Evolutionary conservation across 2,888 invertebrate species (phyloP).

Genomic region (Antitype chi): DNA sequence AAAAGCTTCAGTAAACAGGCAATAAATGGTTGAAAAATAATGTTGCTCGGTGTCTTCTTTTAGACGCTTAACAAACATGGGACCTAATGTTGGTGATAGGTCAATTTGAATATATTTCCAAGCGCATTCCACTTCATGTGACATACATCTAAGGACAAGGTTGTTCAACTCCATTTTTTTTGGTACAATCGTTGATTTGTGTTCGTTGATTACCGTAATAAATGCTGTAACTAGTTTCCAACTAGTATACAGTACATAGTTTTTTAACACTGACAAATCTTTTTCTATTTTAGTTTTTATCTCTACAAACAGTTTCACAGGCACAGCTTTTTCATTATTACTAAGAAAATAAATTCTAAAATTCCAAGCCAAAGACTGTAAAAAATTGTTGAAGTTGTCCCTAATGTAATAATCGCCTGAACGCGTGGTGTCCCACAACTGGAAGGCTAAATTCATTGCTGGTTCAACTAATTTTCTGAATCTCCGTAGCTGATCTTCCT

Average conservation of each 20-base stretch:
- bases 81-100: background rate
- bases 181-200: conserved; percentile 11
- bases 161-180: background rate
- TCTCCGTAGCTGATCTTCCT: conserved; percentile 66
- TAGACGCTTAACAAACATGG: conserved; percentile 1
- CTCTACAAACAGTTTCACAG: conserved; percentile 67
- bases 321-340: conserved; percentile 63
- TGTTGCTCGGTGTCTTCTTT: conserved; percentile 17
- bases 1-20: conserved; percentile 38
- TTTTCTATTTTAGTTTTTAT: conserved; percentile 68
- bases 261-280: conserved; percentile 13
- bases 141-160: background rate
- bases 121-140: background rate
- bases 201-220: conserved; percentile 59
- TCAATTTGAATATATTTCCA: conserved; percentile 16
- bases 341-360: conserved; percentile 1
- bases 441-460: conserved; percentile 65
- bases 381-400: background rate
- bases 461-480: conserved; percentile 67
- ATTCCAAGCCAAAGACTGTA: background rate
- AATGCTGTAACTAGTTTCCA: conserved; percentile 69
- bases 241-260: conserved; percentile 61
- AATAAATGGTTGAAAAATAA: conserved; percentile 17
- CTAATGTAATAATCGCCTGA: conserved; percentile 20
- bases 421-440: conserved; percentile 60